Base-by-base conservation (phyloP, 2,888 invertebrate species). In the Lypha dubia region DNA sequence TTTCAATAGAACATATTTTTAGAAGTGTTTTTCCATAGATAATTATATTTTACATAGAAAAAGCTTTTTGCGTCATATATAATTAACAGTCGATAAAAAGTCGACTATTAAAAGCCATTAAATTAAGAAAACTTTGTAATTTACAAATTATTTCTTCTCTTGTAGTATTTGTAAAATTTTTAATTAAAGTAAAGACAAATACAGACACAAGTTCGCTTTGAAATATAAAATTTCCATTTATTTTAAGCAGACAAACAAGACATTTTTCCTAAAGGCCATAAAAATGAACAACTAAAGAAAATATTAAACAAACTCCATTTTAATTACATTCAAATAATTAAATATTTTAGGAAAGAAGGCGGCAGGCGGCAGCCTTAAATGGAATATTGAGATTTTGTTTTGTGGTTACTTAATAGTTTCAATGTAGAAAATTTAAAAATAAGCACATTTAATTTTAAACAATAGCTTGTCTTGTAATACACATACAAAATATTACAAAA, bases 271-370 rank as follows among this genome's bases (percentile, higher is more conserved):
- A 49, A 53, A 70, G 70, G 62, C 70, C 77, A 62, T 70, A 41
- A 38, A 77, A 77, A 60, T 51, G 70, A 77, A 65, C 65, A 77
- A 67, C 67, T 44, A 35, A 65, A 58, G 17, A 35, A 56, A 76
- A 24, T 63, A 28, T 41, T 41, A 35, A 58, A 51, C 20, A 67
- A 32, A 49, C 15, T 76, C 35, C 56, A 41, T 62, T 77, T 60
- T 77, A 77, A 77, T 77, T 70, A 77, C 77, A 70, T 76, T 76
- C 32, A 70, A 51, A 63, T 71, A 82, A 63, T 58, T 65, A 71
- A 68, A 70, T 71, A 58, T 63, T 82, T 76, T 70, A 13, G 5
- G 38, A 7, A 32, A 49, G 17, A 49, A 11, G 32, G 53, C 63
- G 46, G 32, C 20, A 49, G 17, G 35, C 7, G 32, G 53, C 63